Base-by-base conservation (phyloP, 2,888 invertebrate species). In the Leucania comma region DNA sequence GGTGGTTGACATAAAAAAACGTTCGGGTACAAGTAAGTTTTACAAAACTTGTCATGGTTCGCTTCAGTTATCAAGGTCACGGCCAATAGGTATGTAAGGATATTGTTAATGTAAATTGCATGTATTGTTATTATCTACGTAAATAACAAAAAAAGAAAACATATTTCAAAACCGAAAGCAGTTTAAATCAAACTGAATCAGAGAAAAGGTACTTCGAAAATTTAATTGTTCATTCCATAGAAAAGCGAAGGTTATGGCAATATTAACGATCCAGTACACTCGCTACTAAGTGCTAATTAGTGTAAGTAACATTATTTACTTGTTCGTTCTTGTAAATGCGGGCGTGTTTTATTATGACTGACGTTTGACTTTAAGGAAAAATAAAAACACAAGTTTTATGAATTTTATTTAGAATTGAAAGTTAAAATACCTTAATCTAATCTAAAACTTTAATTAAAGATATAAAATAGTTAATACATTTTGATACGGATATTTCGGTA, bases 311-410 rank as follows among this genome's bases (percentile, higher is more conserved):
- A 57, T 57, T 51, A 75, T 60, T 68, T 56, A 75, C 38, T 42
- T 12, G 29, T 56, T 24, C 3, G 14, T 46, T 75, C 57, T 46
- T 38, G 38, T 59, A 32, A 73, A 73, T 73, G 69, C 73, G 54
- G 59, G 59, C 24, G 22, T 59, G 14, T 42, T 29, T 20, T 57
- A 75, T 66, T 53, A 67, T 50, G 17, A 56, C 56, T 4, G 56
- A 32, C 56, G 62, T 42, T 62, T 46, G 10, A 48, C 35, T 22
- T n/a, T 17, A 22, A 9, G 3, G n/a, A n/a, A 46, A 32, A 53
- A n/a, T 35, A 22, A n/a, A 14, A 54, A 22, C 22, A 48, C 46
- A n/a, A 6, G 46, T 48, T n/a, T 48, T 42, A 42, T 42, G 17
- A 42, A 17, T 17, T 20, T 42, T 42, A 20, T 42, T 5, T 42